Evolutionary conservation across 2,888 invertebrate species (phyloP), one percentile per base, ranked within the genome.

Genomic region (Eupithecia vulgata): DNA sequence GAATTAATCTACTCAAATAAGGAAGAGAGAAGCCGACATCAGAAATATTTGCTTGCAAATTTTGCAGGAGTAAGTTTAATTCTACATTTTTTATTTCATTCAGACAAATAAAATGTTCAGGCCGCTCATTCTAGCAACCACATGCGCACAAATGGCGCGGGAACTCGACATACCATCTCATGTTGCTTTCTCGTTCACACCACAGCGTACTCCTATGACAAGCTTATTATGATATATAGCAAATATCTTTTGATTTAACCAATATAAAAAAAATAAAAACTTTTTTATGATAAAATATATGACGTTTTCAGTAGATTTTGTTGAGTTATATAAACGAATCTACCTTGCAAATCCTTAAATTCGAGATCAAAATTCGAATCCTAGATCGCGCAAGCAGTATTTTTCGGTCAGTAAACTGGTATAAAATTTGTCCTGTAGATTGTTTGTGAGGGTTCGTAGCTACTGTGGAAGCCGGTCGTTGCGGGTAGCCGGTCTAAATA

Each of bases 321-420:
- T 45, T 45, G 45, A 45, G n/a, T 45, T 45, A 0, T 2, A 7
- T 1, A 2, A 2, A 45, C 7, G 2, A n/a, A n/a, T 45, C 15
- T 2, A n/a, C 7, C 17, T n/a, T 45, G 6, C n/a, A 45, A 45
- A n/a, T 45, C 8, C 17, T n/a, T 7, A n/a, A 45, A 45, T n/a
- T 7, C 45, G 3, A 1, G 45, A n/a, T n/a, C 7, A 8, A 45
- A 45, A 6, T 45, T 45, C 2, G 45, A 45, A 45, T n/a, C 45
- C n/a, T 45, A 45, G 45, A 75, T 72, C 75, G 70, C 75, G 70
- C 75, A 64, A 75, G 48, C 34, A 52, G 13, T 71, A 71, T n/a
- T 45, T 45, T 45, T 45, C 45, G 8, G n/a, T 45, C 17, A 17
- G 45, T n/a, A 2, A n/a, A 17, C 45, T n/a, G 45, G 8, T 45